Evolutionary conservation across 2,888 invertebrate species (phyloP), one percentile per base, ranked within the genome.

Genomic region (Rapana venosa): DNA sequence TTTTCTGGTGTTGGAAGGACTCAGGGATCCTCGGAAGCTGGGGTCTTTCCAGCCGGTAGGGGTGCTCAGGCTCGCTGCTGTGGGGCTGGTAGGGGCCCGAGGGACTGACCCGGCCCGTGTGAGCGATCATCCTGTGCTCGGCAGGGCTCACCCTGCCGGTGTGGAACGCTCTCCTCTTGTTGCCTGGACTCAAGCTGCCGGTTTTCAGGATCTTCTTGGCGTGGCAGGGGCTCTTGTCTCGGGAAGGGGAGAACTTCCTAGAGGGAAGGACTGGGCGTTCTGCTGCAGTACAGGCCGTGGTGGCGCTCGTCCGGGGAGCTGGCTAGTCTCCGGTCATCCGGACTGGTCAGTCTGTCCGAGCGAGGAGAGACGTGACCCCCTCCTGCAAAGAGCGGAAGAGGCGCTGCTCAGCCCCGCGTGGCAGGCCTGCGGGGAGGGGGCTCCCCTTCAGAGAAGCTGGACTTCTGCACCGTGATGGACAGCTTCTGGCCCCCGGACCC

Each of bases 401-500:
- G n/a, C 47, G n/a, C 30, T 84, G 58, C 26, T 84, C 84, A 22
- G 22, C 32, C 22, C 35, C 36, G 26, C 87, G 87, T 87, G 70
- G 35, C 22, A 32, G 22, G 87, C 26, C 17, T 66, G 66, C 22
- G 58, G 56, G 13, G 87, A 56, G 36, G 84, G 15, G 83, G 83
- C 61, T 88, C 88, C 15, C 84, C 58, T 58, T 88, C 88, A 26
- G 83, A 84, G 6, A 88, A 36, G 70, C 88, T 88, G 84, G 79
- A 74, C 86, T 22, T 20, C 81, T 88, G 70, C 47, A 58, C 47
- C 13, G 83, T 32, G 83, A 87, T 66, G 84, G 83, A 61, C 84
- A 35, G 70, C 36, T 66, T 30, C 36, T 66, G 58, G 32, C 83
- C 83, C 47, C 36, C 32, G 35, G 84, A 66, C 35, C 35, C 66